A percentile compares a stretch with the other conserved stretches of the same genome.
phyloP scores from a whole-genome alignment of 2,113 vertebrate genomes.

The Solea solea region DNA sequence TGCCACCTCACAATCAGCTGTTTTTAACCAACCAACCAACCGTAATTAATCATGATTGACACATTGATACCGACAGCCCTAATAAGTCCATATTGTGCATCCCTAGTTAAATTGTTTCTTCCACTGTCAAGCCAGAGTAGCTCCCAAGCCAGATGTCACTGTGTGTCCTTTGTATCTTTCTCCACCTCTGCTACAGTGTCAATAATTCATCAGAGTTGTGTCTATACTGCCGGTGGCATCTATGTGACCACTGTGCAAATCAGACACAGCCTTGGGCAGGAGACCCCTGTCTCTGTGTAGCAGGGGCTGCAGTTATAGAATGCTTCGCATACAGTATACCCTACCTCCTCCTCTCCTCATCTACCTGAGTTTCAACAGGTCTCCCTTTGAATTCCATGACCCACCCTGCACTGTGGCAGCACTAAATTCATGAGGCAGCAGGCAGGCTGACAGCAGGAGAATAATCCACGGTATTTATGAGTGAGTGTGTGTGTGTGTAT shows the following conservation, averaged over 20 bases:
- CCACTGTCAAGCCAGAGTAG: conserved; percentile 5
- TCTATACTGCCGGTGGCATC: conserved; percentile 47
- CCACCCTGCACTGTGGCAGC: conserved; percentile 39
- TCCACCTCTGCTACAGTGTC: conserved; percentile 29
- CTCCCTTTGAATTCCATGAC: conserved; percentile 43
- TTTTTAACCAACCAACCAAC: too few species aligned
- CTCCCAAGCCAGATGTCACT: conserved; percentile 29
- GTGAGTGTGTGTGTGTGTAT: not conserved
- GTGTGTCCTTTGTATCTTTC: conserved; percentile 29
- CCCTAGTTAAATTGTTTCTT: not conserved
- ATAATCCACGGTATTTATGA: conserved; percentile 67
- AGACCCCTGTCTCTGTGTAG: conserved; percentile 35
- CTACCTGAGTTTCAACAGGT: conserved; percentile 23
- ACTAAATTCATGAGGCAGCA: conserved; percentile 50
- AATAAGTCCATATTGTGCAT: too few species aligned
- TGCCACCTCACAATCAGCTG: too few species aligned
- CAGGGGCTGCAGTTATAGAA: conserved; percentile 16
- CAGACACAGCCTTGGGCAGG: conserved; percentile 52
- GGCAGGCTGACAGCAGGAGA: conserved; percentile 65
- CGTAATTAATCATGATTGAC: too few species aligned
- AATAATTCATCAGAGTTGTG: conserved; percentile 63
- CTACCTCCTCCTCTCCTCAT: not conserved
- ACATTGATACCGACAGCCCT: too few species aligned
- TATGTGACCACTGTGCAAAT: conserved; percentile 53
- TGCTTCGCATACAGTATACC: conserved; percentile 9